Percentiles rank a stretch among this genome's conserved stretches.
Conservation (phyloP, 2,888 invertebrate genomes). For the Cosmopolites sordidus region DNA sequence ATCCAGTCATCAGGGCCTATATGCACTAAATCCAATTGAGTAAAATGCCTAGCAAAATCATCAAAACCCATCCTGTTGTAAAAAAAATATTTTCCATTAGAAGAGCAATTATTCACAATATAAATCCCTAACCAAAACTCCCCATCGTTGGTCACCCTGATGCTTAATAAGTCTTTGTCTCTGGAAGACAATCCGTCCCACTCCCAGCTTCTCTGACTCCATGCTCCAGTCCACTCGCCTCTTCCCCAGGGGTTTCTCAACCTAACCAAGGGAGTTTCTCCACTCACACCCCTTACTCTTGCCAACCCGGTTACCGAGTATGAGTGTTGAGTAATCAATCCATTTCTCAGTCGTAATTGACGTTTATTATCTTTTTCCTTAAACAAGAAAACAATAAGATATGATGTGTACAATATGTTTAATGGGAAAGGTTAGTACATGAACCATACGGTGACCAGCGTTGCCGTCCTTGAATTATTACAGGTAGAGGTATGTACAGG, state of each 20-base stretch:
- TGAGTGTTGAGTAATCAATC: conserved; percentile 63
- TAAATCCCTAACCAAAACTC: conserved; percentile 68
- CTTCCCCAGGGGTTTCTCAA: conserved; percentile 64
- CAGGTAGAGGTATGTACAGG: too few relatives aligned
- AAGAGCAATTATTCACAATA: too few relatives aligned
- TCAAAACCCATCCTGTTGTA: conserved; percentile 68
- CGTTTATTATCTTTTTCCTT: conserved; percentile 57
- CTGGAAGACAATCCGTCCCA: conserved; percentile 63
- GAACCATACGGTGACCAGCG: too few relatives aligned
- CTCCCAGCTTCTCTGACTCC: conserved; percentile 66
- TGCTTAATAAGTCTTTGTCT: conserved; percentile 61
- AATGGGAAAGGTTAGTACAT: too few relatives aligned
- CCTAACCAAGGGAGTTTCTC: conserved; percentile 58
- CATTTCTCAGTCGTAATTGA: conserved; percentile 56
- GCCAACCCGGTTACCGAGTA: conserved; percentile 70
- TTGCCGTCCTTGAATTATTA: too few relatives aligned
- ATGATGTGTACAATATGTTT: too few relatives aligned
- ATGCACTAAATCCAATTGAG: conserved; percentile 67
- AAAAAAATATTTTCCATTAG: conserved; percentile 7
- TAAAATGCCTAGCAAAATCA: conserved; percentile 64
- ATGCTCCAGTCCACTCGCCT: conserved; percentile 68
- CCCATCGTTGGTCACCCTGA: conserved; percentile 60
- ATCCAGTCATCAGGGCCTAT: conserved; percentile 75
- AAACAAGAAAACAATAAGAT: too few relatives aligned
- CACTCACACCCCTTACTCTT: conserved; percentile 57